Evolutionary conservation across 2,113 vertebrate species (phyloP).

Genomic region (Paracanthobrama guichenoti): DNA sequence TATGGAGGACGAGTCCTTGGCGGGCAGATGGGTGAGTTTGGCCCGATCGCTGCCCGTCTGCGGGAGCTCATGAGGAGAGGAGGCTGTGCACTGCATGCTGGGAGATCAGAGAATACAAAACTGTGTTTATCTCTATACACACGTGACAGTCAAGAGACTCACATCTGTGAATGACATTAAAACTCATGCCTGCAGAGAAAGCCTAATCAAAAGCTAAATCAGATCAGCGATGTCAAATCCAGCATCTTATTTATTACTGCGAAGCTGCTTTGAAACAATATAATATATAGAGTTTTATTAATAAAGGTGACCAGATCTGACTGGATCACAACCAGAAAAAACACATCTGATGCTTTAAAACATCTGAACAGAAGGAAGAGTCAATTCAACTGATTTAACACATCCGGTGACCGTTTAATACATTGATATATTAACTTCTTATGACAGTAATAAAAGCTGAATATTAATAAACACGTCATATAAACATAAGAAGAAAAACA

Average conservation of each 20-base stretch:
- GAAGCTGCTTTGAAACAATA: no score
- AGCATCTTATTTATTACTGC: neutral
- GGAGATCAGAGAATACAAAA: neutral
- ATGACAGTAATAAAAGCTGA: neutral
- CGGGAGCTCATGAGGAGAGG: constrained; percentile 60
- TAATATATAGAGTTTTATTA: no score
- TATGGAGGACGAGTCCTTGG: constrained; percentile 65
- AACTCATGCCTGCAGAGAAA: neutral
- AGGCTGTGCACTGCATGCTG: constrained; percentile 52
- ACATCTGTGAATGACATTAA: neutral
- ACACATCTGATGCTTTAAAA: neutral
- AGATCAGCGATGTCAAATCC: neutral
- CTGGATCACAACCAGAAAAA: no score
- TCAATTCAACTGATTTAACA: neutral
- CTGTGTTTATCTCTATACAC: neutral
- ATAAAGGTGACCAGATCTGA: no score
- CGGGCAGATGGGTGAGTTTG: constrained; percentile 62
- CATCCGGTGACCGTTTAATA: neutral
- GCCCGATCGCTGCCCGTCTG: constrained; percentile 61
- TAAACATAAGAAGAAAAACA: neutral
- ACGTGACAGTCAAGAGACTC: neutral
- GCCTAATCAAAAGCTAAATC: neutral
- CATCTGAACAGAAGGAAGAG: neutral
- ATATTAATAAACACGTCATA: neutral
- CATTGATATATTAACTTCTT: neutral